phyloP scores from a whole-genome alignment of 2,888 invertebrate genomes.

The Oxyteleia sp. region DNA sequence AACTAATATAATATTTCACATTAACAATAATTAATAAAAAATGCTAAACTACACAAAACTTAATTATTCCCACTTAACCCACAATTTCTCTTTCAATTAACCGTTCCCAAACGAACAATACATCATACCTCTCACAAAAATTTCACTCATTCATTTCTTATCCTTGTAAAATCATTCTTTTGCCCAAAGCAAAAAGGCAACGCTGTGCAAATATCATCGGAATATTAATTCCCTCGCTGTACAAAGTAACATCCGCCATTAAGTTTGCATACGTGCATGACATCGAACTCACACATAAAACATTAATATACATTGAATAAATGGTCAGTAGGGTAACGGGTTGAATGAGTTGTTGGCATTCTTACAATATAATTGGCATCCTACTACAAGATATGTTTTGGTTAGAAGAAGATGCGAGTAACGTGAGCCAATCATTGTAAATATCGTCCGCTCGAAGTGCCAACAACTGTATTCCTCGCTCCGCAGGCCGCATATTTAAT shows the following conservation, averaged over 20 bases:
- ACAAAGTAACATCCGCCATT: conserved; percentile 52
- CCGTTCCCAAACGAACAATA: conserved; percentile 46
- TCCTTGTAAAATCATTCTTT: conserved; percentile 40
- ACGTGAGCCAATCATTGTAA: conserved; percentile 43
- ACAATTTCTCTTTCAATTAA: conserved; percentile 55
- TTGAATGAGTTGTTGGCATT: conserved; percentile 58
- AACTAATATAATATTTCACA: too few species aligned
- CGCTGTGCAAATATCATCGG: conserved; percentile 36
- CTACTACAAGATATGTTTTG: conserved; percentile 33
- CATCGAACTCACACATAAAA: conserved; percentile 30
- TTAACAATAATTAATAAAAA: too few species aligned
- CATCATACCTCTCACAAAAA: conserved; percentile 40
- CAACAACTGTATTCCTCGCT: conserved; percentile 30
- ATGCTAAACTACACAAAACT: background rate
- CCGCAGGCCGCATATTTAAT: conserved; percentile 36
- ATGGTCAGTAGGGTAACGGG: conserved; percentile 55
- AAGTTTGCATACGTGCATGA: conserved; percentile 38
- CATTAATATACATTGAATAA: conserved; percentile 37
- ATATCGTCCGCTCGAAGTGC: conserved; percentile 46
- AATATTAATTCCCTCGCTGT: conserved; percentile 43
- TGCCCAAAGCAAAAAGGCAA: conserved; percentile 29
- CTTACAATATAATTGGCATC: conserved; percentile 40
- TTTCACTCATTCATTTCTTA: conserved; percentile 61
- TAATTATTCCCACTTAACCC: conserved; percentile 39
- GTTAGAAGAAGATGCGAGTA: conserved; percentile 25